phyloP scores from a whole-genome alignment of 2,888 invertebrate species.

The Watsonalla cultraria region DNA sequence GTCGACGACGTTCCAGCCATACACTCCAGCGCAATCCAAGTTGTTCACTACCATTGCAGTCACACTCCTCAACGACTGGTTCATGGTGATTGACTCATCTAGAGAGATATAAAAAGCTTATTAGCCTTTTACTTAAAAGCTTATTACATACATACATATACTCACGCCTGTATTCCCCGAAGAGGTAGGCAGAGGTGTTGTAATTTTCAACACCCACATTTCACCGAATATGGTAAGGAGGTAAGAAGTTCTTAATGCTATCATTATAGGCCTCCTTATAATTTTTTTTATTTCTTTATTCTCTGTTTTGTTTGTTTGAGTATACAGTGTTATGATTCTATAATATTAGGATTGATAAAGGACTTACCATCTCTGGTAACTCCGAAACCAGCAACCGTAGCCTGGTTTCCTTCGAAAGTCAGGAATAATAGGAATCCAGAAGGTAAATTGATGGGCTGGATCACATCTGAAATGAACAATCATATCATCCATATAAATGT shows the following conservation, averaged over 20 bases:
- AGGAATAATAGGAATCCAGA: constrained; percentile 15
- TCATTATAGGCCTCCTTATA: too few relatives aligned
- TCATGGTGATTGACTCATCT: constrained; percentile 17
- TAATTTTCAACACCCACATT: too few relatives aligned
- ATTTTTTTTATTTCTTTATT: too few relatives aligned
- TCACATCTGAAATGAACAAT: constrained; percentile 23
- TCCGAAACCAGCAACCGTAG: constrained; percentile 33
- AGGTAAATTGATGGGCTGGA: constrained; percentile 29
- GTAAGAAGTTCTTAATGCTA: too few relatives aligned
- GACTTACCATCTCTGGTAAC: constrained; percentile 27
- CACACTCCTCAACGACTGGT: constrained; percentile 46
- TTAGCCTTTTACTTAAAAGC: too few relatives aligned
- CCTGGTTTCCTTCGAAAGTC: constrained; percentile 26
- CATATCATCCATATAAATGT: background rate
- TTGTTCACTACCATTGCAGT: constrained; percentile 41
- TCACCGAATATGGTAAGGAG: too few relatives aligned
- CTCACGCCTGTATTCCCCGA: too few relatives aligned
- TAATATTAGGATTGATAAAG: too few relatives aligned
- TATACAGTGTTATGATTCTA: too few relatives aligned
- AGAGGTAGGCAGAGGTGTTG: too few relatives aligned
- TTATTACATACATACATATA: too few relatives aligned
- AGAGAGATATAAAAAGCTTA: background rate
- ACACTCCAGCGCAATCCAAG: constrained; percentile 26
- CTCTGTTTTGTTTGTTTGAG: too few relatives aligned
- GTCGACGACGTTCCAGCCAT: constrained; percentile 19